Conservation (phyloP, 2,797 vertebrate genomes). For the Cirrhinus molitorella region DNA sequence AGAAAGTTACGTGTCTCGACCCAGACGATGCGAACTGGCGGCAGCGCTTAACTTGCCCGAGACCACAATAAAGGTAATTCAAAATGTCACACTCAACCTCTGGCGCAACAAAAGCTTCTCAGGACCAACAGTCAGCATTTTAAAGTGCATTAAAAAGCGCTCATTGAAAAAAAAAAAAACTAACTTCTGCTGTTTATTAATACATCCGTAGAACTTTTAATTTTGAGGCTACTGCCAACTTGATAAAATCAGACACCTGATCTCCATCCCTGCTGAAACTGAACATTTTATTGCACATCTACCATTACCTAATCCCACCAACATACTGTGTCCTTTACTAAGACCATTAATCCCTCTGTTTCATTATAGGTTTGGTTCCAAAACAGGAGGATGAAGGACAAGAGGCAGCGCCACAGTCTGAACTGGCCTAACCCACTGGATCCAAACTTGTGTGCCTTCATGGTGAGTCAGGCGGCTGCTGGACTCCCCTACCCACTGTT, state of each 20-base stretch:
- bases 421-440: constrained; percentile 73
- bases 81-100: not conserved
- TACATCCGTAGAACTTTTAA: not conserved
- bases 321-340: not conserved
- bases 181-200: not conserved
- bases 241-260: constrained; percentile 5
- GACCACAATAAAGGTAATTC: constrained; percentile 76
- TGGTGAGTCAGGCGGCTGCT: constrained; percentile 72
- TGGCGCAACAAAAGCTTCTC: not conserved
- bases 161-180: not conserved
- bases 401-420: constrained; percentile 74
- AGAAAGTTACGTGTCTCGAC: constrained; percentile 80
- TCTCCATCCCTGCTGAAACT: constrained; percentile 17
- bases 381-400: constrained; percentile 83
- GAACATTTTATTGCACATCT: not conserved
- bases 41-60: constrained; percentile 74
- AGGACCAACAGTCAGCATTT: not conserved
- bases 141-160: constrained; percentile 3
- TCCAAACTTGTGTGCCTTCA: constrained; percentile 71
- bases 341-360: constrained; percentile 15
- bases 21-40: constrained; percentile 76
- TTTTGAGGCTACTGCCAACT: not conserved
- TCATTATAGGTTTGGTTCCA: constrained; percentile 76
- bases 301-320: constrained; percentile 16
- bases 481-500: constrained; percentile 67